phyloP scores from a whole-genome alignment of 2,113 vertebrate genomes.

The Hyaena hyaena region DNA sequence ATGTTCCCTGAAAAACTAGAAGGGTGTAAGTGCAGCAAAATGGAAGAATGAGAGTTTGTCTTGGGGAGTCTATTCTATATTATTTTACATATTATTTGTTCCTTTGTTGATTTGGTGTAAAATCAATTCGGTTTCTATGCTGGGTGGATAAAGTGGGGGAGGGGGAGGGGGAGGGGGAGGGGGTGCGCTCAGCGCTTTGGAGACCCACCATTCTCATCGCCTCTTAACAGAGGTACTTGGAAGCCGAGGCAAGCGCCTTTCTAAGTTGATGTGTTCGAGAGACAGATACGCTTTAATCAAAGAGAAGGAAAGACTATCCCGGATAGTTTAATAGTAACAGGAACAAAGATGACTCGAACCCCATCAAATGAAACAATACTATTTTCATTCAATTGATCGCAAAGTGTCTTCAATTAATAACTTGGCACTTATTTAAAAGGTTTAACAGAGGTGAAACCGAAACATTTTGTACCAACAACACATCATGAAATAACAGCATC shows the following conservation, averaged over 20 bases:
- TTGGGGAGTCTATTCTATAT: not conserved
- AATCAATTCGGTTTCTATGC: not conserved
- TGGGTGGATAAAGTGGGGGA: not conserved
- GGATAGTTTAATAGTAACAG: conserved; percentile 77
- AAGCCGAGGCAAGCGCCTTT: not conserved
- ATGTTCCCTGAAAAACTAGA: conserved; percentile 35
- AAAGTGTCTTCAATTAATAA: conserved; percentile 87
- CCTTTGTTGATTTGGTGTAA: conserved; percentile 4
- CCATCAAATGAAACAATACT: conserved; percentile 80
- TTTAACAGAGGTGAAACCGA: conserved; percentile 85
- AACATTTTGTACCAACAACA: conserved; percentile 89
- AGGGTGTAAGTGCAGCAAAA: not conserved
- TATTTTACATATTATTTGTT: not conserved
- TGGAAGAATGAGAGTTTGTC: not conserved
- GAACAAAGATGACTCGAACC: conserved; percentile 78
- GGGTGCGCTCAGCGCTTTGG: not conserved
- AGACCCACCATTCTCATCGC: not conserved
- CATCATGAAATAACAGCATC: conserved; percentile 88
- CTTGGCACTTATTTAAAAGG: conserved; percentile 88
- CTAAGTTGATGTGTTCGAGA: not conserved
- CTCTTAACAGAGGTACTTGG: not conserved
- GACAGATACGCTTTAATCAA: conserved; percentile 27
- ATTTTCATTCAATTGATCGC: conserved; percentile 83
- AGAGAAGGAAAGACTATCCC: conserved; percentile 67
- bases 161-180: fast-evolving